Evolutionary conservation across 2,113 vertebrate genomes (phyloP), one percentile per base, ranked within the genome.

Genomic region (Pterocles gutturalis): DNA sequence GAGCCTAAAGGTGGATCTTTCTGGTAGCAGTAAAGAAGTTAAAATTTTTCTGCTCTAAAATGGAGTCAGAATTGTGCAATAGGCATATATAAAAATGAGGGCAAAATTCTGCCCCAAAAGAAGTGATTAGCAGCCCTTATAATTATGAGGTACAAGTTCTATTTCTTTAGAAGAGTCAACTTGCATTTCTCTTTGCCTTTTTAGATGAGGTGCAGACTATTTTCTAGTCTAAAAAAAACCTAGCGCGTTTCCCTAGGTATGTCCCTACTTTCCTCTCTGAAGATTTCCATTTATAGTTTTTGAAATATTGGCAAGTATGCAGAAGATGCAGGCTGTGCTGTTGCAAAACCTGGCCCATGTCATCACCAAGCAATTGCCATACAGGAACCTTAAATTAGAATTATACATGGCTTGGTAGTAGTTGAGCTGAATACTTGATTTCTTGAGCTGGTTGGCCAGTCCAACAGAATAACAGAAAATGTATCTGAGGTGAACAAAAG

Each of bases 291-390:
- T 92, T 92, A 69, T 86, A 92, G 83, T 51, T 95, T 87, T 75
- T 83, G 61, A 89, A 93, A 91, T 89, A 87, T 13, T 95, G 96
- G 88, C 90, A 93, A 84, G 69, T 58, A 25, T 84, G 80, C 76
- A 90, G 72, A 48, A 91, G 84, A 86, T 89, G 89, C 87, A 96
- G 90, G 65, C 86, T 93, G 90, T 70, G 53, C 87, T 96, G 55
- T 75, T 96, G 92, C 77, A 93, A 87, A 93, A 72, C 80, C 48
- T 61, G 84, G 80, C 90, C 64, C 67, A 75, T 87, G 89, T 92
- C 90, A 90, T 80, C 92, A 94, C 60, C 72, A 48, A 93, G 83
- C 53, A 87, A 83, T 92, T 83, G 83, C 83, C 83, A 31, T 81
- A 45, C 65, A 89, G 77, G 66, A 91, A 57, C 72, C 65, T 92